phyloP scores from a whole-genome alignment of 2,113 vertebrate genomes.

The Solea senegalensis region DNA sequence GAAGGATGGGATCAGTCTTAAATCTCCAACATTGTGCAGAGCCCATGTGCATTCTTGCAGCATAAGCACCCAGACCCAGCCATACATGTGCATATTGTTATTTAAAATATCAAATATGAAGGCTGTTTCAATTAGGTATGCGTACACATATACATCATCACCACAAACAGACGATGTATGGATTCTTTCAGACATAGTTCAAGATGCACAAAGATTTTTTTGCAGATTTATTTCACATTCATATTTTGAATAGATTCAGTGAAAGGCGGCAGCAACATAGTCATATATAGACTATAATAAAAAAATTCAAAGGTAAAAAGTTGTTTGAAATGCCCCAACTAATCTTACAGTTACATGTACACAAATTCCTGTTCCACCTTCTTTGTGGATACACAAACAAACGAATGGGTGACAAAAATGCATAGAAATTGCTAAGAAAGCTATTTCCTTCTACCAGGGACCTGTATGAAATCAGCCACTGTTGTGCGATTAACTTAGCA shows the following conservation, averaged over 20 bases:
- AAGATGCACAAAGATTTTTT: background rate
- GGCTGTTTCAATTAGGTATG: background rate
- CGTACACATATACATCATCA: background rate
- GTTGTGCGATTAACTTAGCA: background rate
- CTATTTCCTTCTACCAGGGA: background rate
- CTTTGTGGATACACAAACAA: no score
- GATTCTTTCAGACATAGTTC: background rate
- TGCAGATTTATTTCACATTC: background rate
- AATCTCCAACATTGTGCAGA: conserved; percentile 21
- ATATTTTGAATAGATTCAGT: no score
- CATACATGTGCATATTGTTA: conserved; percentile 9
- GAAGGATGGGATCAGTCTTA: background rate
- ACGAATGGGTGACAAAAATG: no score
- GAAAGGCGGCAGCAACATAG: no score
- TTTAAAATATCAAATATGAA: conserved; percentile 8
- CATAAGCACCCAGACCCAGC: conserved; percentile 16
- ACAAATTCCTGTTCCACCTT: no score
- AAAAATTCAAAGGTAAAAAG: no score
- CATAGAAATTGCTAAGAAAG: background rate
- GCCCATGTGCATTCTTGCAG: conserved; percentile 11
- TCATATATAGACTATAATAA: no score
- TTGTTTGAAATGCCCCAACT: no score
- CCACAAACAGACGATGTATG: background rate
- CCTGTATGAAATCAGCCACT: background rate
- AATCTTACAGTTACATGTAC: no score